Evolutionary conservation across 2,797 vertebrate genomes (phyloP).

Genomic region (Spheniscus humboldti): DNA sequence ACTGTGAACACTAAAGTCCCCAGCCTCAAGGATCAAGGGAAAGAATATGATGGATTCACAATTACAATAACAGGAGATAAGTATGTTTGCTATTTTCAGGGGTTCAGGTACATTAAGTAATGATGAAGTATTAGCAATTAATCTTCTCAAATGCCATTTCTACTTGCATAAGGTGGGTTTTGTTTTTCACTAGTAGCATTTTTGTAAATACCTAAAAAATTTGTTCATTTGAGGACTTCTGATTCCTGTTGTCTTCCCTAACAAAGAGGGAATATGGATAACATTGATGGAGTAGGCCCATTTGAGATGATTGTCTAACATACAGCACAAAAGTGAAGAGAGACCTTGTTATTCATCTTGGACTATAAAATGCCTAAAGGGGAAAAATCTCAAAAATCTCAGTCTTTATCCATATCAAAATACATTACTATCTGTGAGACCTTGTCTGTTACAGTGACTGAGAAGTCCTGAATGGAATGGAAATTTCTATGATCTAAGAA

Average conservation of each 20-base stretch:
- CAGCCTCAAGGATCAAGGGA: constrained; percentile 90
- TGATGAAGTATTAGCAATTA: background rate
- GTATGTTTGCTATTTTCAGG: constrained; percentile 68
- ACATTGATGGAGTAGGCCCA: background rate
- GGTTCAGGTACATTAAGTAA: background rate
- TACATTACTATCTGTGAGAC: background rate
- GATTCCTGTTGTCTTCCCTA: background rate
- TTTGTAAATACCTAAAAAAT: background rate
- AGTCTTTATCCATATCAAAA: background rate
- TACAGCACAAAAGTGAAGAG: background rate
- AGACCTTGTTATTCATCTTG: background rate
- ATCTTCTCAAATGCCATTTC: background rate
- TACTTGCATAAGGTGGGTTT: background rate
- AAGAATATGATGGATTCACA: constrained; percentile 94
- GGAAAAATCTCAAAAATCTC: background rate
- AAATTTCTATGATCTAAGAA: background rate
- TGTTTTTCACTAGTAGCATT: background rate
- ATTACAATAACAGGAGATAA: constrained; percentile 97
- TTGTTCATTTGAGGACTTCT: background rate
- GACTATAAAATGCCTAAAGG: background rate
- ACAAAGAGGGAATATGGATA: background rate
- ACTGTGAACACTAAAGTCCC: constrained; percentile 97
- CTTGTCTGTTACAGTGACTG: background rate
- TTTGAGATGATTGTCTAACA: background rate
- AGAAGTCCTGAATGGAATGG: background rate